Percentiles rank a stretch among this genome's conserved stretches.
phyloP scores from a whole-genome alignment of 2,888 invertebrate genomes.

The Druceiella hillmani region DNA sequence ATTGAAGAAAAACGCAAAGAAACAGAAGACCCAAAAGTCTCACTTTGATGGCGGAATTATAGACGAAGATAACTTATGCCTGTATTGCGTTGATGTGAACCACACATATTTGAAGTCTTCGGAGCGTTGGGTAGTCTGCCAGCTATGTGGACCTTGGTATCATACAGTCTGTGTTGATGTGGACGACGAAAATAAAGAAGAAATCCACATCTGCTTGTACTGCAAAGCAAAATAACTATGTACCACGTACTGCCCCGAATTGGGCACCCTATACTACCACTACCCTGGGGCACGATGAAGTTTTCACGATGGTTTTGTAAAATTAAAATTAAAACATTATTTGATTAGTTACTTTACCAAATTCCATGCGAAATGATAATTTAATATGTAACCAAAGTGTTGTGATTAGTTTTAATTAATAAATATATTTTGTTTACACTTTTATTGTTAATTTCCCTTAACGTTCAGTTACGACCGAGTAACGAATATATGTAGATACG shows the following conservation, averaged over 20 bases:
- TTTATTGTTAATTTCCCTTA: constrained; percentile 7
- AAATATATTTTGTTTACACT: constrained; percentile 4
- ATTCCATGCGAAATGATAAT: constrained; percentile 20
- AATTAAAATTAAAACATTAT: constrained; percentile 10
- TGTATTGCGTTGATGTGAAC: constrained; percentile 11
- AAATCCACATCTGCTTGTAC: constrained; percentile 21
- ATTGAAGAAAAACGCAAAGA: constrained; percentile 7
- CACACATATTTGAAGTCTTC: constrained; percentile 21
- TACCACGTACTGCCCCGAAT: constrained; percentile 14
- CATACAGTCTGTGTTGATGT: constrained; percentile 24
- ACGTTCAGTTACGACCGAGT: too few relatives aligned
- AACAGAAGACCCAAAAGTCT: constrained; percentile 8
- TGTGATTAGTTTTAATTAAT: constrained; percentile 8
- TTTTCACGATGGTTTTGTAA: constrained; percentile 11
- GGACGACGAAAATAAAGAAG: constrained; percentile 22
- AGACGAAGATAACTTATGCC: constrained; percentile 13
- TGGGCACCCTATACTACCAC: constrained; percentile 11
- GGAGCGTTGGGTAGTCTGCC: constrained; percentile 13
- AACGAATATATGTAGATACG: too few relatives aligned
- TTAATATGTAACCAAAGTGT: constrained; percentile 13
- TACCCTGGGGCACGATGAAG: constrained; percentile 18
- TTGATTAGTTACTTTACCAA: constrained; percentile 17
- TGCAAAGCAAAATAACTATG: constrained; percentile 15
- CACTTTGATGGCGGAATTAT: background rate
- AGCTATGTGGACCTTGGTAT: constrained; percentile 16